Conservation (phyloP, 2,113 vertebrate species). For the Pedetes capensis region DNA sequence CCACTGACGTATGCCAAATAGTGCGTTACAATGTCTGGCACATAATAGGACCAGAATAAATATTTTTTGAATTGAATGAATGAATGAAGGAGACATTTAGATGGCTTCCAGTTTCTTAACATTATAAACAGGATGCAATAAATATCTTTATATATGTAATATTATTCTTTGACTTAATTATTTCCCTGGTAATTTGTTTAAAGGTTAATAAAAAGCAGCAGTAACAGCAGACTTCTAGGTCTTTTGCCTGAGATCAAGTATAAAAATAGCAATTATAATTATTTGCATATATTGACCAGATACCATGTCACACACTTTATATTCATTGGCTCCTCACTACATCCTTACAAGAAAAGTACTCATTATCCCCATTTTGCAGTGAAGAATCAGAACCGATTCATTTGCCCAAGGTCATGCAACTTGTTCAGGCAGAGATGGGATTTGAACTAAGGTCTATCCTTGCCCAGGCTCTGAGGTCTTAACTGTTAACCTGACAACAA, state of each 20-base stretch:
- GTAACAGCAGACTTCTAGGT: background rate
- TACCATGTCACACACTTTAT: background rate
- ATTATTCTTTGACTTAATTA: slow-evolving; percentile 22
- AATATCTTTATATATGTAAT: background rate
- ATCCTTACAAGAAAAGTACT: background rate
- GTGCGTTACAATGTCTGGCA: background rate
- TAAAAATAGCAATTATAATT: background rate
- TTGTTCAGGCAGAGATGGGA: background rate
- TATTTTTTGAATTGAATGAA: background rate
- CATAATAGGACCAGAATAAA: background rate
- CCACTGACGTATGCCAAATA: background rate
- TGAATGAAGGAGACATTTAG: background rate
- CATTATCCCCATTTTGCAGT: background rate
- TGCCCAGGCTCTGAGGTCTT: background rate
- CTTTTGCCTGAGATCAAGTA: background rate
- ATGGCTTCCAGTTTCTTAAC: background rate
- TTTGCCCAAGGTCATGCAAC: background rate
- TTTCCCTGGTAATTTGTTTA: background rate
- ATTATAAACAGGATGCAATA: background rate
- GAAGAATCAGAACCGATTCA: background rate
- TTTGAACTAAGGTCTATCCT: background rate
- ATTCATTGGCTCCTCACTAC: background rate
- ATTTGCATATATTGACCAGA: background rate
- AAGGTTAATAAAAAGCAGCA: background rate
- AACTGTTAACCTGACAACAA: background rate